These are phyloP conservation scores for Myotis myotis DNA, from an alignment of 2,797 vertebrate species.

Conservation along the genomic window DNA sequence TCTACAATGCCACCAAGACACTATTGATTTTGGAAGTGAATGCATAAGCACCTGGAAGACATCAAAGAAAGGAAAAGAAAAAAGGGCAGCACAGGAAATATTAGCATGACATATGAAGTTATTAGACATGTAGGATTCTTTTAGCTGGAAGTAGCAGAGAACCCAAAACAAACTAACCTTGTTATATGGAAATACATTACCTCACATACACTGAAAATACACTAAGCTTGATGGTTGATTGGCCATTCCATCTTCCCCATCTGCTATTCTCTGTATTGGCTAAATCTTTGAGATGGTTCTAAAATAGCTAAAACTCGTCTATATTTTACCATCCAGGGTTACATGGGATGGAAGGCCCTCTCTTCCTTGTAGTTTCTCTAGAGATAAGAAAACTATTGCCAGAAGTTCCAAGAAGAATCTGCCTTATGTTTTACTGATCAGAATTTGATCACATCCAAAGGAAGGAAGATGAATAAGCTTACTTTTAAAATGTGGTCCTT, in stretches of 20 bases:
- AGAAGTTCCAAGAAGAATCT: not conserved
- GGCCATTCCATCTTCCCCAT: not conserved
- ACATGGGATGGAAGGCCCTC: not conserved
- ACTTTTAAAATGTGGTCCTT: not conserved
- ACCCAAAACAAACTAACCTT: not conserved
- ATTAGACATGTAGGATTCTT: not conserved
- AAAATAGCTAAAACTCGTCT: not conserved
- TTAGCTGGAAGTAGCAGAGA: not conserved
- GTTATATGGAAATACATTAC: not conserved
- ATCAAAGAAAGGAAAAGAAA: not conserved
- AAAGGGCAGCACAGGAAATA: not conserved
- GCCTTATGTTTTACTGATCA: not conserved
- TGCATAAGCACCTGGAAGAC: not conserved
- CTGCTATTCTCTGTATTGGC: not conserved
- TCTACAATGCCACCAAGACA: not conserved
- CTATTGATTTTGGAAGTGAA: not conserved
- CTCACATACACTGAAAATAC: not conserved
- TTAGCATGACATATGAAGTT: accelerated
- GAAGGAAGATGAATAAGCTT: not conserved
- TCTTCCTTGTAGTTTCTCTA: not conserved
- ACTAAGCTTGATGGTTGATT: not conserved
- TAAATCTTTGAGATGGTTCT: not conserved
- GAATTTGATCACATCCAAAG: not conserved
- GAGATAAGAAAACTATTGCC: not conserved
- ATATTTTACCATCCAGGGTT: not conserved